These are phyloP conservation scores for Esox niger DNA, from an alignment of 2,113 vertebrate genomes.

Conservation along the genomic window DNA sequence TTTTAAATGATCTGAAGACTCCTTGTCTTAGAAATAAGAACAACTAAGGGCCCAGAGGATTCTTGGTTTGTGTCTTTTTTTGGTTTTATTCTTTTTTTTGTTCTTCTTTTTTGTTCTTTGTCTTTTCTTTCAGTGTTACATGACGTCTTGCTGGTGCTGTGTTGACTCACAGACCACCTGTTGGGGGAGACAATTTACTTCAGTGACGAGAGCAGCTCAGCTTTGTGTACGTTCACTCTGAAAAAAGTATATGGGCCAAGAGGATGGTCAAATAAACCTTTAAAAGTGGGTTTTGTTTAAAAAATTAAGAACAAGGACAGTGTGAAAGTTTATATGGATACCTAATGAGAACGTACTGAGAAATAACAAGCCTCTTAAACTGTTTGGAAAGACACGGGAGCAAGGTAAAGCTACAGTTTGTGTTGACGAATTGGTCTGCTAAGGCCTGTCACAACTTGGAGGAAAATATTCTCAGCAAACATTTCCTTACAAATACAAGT, in stretches of 20 bases:
- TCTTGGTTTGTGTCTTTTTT: conserved; percentile 16
- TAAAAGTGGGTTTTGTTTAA: no score
- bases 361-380: no score
- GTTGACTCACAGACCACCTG: conserved; percentile 72
- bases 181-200: neutral
- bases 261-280: no score
- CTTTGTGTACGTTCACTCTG: no score
- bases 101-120: neutral
- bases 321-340: no score
- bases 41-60: conserved; percentile 1
- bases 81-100: conserved; percentile 10
- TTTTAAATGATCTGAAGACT: neutral
- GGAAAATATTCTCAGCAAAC: neutral
- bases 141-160: conserved; percentile 64
- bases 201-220: neutral
- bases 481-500: neutral
- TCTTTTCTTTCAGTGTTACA: conserved; percentile 35
- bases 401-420: no score
- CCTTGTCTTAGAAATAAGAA: neutral
- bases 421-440: no score
- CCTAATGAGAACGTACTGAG: no score
- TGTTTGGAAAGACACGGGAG: no score
- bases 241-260: no score
- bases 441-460: neutral
- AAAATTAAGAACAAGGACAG: no score